These are phyloP conservation scores for Crotalus viridis DNA, from an alignment of 2,113 vertebrate genomes.

Conservation along the genomic window DNA sequence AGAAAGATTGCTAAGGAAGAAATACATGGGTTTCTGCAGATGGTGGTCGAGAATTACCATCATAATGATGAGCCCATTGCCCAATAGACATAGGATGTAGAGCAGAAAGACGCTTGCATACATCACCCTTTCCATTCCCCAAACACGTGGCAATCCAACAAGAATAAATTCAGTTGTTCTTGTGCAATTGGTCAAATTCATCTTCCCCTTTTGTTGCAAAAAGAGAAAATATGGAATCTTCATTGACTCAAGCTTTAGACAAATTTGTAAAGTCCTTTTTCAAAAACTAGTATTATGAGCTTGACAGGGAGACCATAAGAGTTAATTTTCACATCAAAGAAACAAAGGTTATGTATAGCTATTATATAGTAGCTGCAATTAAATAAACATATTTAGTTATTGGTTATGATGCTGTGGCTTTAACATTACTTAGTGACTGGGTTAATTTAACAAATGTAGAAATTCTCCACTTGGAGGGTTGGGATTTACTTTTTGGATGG, in stretches of 20 bases:
- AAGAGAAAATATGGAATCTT: not conserved
- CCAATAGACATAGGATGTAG: not conserved
- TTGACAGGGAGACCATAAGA: not conserved
- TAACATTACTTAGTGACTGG: too few species aligned
- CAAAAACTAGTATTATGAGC: not conserved
- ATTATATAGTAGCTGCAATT: not conserved
- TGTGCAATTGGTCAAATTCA: slow-evolving; percentile 10
- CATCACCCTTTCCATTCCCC: not conserved
- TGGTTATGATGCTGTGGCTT: too few species aligned
- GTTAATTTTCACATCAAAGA: not conserved
- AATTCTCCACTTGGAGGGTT: too few species aligned
- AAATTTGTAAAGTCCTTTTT: not conserved
- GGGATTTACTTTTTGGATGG: too few species aligned
- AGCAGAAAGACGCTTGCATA: slow-evolving; percentile 11
- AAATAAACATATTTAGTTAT: not conserved
- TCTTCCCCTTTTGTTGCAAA: not conserved
- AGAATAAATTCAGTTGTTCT: slow-evolving; percentile 22
- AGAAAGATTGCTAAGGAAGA: not conserved
- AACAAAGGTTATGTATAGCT: not conserved
- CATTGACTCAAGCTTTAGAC: not conserved
- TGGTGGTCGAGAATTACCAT: not conserved
- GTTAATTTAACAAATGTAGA: too few species aligned
- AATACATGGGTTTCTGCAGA: not conserved
- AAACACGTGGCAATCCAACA: slow-evolving; percentile 3
- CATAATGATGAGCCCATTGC: not conserved